Base-by-base conservation (phyloP, 1,140 invertebrate genomes). In the Hermetia illucens region DNA sequence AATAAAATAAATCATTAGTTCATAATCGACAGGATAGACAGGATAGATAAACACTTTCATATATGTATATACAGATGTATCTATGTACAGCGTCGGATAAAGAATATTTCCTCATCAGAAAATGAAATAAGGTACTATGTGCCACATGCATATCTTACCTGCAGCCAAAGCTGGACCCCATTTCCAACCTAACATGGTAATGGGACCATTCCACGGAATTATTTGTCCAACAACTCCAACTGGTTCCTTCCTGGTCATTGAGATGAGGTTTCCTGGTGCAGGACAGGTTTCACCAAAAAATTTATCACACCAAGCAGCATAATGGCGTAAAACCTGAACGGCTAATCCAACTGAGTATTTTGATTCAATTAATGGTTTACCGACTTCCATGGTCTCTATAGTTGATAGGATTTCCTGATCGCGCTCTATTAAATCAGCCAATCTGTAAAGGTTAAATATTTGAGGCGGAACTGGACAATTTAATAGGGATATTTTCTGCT, bases 221-320 rank as follows among this genome's bases (percentile, higher is more conserved):
- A 65, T 64, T 41, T 64, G 63, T 5, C 50, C 63, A 31, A 60
- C 62, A 2, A 64, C 75, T 67, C 41, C 63, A 2, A 82, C 63
- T 6, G 78, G 77, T 54, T 82, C 75, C 46, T 75, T 70, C 16
- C 72, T 54, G 5, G 77, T 80, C 41, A 71, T 74, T 2, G 58
- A 55, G 47, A 64, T 50, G 17, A 51, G 42, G 12, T 49, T 43
- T 17, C 54, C 59, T 50, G 74, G 67, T 19, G 68, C 54, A 19
- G 79, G 78, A 40, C 82, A 71, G 3, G 72, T 75, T 47, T 73
- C 68, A 21, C 82, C 82, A 43, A 76, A 66, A 42, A 78, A 74
- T 58, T 86, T 86, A 48, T 83, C 80, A 34, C 76, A 70, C 65
- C 72, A 82, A 3, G 82, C 82, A 41, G 81, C 80, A 55, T 76